Base-by-base conservation (phyloP, 2,888 invertebrate species). In the Pinctada fucata region DNA sequence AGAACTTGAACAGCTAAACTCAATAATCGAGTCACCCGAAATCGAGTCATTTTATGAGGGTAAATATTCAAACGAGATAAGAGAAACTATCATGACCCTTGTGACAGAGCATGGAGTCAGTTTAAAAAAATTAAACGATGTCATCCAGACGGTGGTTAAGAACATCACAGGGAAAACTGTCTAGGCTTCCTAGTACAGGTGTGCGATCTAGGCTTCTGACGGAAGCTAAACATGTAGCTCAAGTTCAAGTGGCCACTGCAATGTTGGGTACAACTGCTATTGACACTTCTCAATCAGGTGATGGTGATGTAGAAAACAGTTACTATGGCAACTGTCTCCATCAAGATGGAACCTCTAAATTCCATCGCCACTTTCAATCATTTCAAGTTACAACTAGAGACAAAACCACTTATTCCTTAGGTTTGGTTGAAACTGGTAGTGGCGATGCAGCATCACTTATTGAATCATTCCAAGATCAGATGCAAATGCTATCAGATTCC, bases 311-410 rank as follows among this genome's bases (percentile, higher is more conserved):
- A 31, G 31, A 31, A 31, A 47, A 72, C 10, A 4, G 6, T 16
- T 5, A 47, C n/a, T 66, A 31, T 73, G 63, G 52, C 47, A 66
- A 76, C 49, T 76, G 77, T n/a, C 16, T 78, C 31, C 77, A 82
- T 66, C 82, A 79, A 66, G 77, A 82, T 72, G 82, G 72, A 4
- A 79, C 79, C 3, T 78, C 76, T 3, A 78, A 82, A 70, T 71
- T 71, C 51, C 82, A 82, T 67, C 13, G 51, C 16, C 82, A 82
- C 68, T 82, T 77, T 77, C 78, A 79, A 64, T 72, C 72, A 8
- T 82, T 75, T 67, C 82, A 79, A 58, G 10, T 79, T 1, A 78
- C 79, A 52, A 76, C 72, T 4, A 6, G 72, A 65, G 75, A 74
- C 10, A 73, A 76, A 3, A 49, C 31, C 50, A 71, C 78, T n/a